Base-by-base conservation (phyloP, 2,797 vertebrate genomes). In the Smutsia temminckii region DNA sequence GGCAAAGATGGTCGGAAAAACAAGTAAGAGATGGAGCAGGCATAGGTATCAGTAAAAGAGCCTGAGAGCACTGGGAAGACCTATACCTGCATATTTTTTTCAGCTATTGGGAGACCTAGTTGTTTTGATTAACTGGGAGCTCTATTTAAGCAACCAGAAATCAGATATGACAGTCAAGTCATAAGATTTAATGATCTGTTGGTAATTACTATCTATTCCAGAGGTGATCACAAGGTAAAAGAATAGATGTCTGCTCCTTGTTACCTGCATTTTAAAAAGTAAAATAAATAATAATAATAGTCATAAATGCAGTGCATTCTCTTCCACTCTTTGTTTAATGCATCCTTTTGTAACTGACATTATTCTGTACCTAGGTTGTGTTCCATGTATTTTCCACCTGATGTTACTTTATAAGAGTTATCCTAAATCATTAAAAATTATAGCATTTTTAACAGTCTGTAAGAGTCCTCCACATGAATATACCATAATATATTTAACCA, bases 401-500 rank as follows among this genome's bases (percentile, higher is more conserved):
- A 92, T 84, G 1, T 74, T 81, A 88, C 85, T 49, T 29, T 93
- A 6, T 69, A 85, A 83, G 71, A 16, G 89, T 92, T 89, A 95
- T 61, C 29, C 29, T 17, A 81, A 95, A 86, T 91, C 53, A 94
- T 85, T 74, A 96, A 88, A 87, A 94, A 87, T 80, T 75, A 89
- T 55, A 71, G 79, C 25, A 97, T 53, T 88, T 80, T 93, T 90
- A 81, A 53, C 8, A 92, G 55, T 51, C 71, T 55, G 32, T 85
- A 49, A 91, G 6, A 93, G 40, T 32, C 27, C 16, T 87, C 46
- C 59, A 92, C 25, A 90, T 77, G n/a, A 84, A 59, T 72, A 93
- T 29, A 61, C 11, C 53, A 69, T 37, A 93, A 75, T 78, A 66
- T 78, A 95, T 85, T 92, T 86, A 91, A 71, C 83, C 64, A 84